Conservation (phyloP, 1,140 invertebrate species). For the Scaptomyza hsui region DNA sequence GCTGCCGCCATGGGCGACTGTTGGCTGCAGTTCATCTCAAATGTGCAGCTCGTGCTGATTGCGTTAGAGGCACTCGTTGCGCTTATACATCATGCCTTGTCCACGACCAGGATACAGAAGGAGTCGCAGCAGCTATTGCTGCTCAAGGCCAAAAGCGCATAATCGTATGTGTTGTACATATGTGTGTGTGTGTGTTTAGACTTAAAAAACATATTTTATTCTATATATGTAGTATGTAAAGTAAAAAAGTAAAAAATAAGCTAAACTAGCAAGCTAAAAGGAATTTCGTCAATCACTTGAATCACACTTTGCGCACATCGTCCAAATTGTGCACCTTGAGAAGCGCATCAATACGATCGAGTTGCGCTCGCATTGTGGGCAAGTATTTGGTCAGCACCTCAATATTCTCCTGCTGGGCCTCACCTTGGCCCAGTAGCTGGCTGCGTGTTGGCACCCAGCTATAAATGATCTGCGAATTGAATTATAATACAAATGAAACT, state of each 20-base stretch:
- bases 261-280: slow-evolving; percentile 26
- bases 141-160: background rate
- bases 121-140: background rate
- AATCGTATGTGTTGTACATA: background rate
- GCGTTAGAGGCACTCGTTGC: slow-evolving; percentile 40
- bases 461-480: slow-evolving; percentile 67
- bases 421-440: slow-evolving; percentile 70
- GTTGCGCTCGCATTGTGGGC: slow-evolving; percentile 66
- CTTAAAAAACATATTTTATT: background rate
- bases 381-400: slow-evolving; percentile 65
- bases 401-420: slow-evolving; percentile 69
- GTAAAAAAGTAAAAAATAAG: slow-evolving; percentile 15
- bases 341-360: slow-evolving; percentile 67
- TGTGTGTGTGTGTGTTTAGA: background rate
- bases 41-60: slow-evolving; percentile 50
- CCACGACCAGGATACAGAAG: background rate
- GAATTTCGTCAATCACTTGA: background rate
- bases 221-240: background rate
- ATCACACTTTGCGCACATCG: slow-evolving; percentile 70
- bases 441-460: slow-evolving; percentile 76
- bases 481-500: background rate
- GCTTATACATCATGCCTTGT: slow-evolving; percentile 17
- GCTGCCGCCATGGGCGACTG: background rate
- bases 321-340: slow-evolving; percentile 70
- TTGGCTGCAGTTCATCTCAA: slow-evolving; percentile 43